phyloP scores from a whole-genome alignment of 2,113 vertebrate genomes.

The Irena cyanogastra region DNA sequence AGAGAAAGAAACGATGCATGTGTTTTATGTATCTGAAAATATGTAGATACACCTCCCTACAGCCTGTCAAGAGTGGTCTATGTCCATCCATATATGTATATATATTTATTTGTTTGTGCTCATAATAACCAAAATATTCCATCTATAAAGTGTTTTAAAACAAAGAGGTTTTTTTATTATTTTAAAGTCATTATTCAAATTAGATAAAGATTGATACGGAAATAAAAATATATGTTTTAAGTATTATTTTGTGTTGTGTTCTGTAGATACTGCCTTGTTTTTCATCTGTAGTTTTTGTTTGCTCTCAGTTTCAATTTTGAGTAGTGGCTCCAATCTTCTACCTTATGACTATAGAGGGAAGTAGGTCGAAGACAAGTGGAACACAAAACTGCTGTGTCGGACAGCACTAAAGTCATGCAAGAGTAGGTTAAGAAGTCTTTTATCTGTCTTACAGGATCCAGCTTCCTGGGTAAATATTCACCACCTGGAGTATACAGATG shows the following conservation, averaged over 20 bases:
- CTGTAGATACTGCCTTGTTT: neutral
- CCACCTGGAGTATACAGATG: constrained; percentile 94
- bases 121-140: neutral
- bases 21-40: neutral
- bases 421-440: neutral
- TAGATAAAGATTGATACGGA: neutral
- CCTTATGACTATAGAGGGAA: rapidly evolving
- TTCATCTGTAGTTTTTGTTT: neutral
- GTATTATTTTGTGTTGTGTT: neutral
- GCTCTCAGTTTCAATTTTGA: neutral
- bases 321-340: neutral
- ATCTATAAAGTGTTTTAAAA: neutral
- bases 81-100: neutral
- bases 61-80: neutral
- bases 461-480: constrained; percentile 90
- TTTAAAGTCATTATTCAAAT: neutral
- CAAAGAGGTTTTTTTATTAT: neutral
- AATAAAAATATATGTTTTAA: neutral
- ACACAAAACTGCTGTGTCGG: neutral
- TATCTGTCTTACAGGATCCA: constrained; percentile 77
- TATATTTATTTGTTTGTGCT: neutral
- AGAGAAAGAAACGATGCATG: neutral
- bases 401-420: neutral
- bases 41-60: rapidly evolving
- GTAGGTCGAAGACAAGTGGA: neutral